Evolutionary conservation across 2,113 vertebrate species (phyloP).

Genomic region (Aythya baeri): DNA sequence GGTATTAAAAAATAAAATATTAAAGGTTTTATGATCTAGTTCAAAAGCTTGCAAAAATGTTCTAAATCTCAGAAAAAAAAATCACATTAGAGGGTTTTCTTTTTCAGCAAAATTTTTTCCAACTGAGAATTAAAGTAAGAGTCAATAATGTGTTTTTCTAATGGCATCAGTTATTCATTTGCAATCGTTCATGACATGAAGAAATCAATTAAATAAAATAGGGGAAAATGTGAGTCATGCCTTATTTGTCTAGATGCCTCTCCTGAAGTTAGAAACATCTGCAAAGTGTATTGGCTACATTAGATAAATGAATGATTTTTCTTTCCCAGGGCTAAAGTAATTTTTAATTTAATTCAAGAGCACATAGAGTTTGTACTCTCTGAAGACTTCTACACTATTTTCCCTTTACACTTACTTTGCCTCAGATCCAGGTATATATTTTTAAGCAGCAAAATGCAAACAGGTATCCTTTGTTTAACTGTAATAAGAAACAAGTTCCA

Average conservation of each 20-base stretch:
- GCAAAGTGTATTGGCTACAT: conserved; percentile 27
- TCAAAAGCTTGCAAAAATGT: not conserved
- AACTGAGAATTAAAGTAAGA: not conserved
- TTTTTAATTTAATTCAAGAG: conserved; percentile 32
- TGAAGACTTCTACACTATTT: conserved; percentile 15
- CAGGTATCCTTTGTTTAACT: not conserved
- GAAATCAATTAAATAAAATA: conserved; percentile 30
- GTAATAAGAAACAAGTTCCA: not conserved
- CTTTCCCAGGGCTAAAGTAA: not conserved
- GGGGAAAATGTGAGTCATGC: conserved; percentile 13
- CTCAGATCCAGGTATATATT: not conserved
- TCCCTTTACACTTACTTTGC: not conserved
- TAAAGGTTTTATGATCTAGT: not conserved
- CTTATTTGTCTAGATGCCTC: conserved; percentile 27
- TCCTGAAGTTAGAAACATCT: conserved; percentile 41
- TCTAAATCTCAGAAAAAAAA: not conserved
- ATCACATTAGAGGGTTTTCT: not conserved
- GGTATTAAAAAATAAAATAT: not conserved
- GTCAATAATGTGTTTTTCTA: conserved; percentile 14
- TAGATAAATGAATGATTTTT: conserved; percentile 48
- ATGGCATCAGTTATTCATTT: conserved; percentile 19
- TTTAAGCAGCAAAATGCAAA: not conserved
- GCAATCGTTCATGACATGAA: not conserved
- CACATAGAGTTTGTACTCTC: not conserved
- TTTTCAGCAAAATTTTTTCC: not conserved